These are phyloP conservation scores for Mus spretus DNA, from an alignment of 2,797 vertebrate species.

Conservation along the genomic window DNA sequence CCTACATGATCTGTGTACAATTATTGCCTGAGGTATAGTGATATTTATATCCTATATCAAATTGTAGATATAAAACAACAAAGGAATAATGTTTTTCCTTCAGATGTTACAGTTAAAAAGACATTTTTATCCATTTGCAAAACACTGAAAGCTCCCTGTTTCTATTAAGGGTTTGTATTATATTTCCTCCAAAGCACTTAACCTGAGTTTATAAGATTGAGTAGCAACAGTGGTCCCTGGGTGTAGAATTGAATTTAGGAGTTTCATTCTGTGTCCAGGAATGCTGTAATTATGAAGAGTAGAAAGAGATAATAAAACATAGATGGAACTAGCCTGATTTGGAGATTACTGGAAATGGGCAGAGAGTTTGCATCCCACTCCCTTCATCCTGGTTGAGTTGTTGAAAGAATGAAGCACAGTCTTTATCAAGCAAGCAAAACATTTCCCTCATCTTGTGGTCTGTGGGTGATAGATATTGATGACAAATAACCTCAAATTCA, in stretches of 20 bases:
- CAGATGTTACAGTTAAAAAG: constrained; percentile 8
- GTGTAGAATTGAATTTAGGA: constrained; percentile 74
- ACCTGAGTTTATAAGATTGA: constrained; percentile 59
- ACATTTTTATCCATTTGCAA: constrained; percentile 58
- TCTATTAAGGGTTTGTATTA: constrained; percentile 12
- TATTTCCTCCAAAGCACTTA: constrained; percentile 57
- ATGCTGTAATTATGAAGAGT: constrained; percentile 76
- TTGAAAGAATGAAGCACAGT: constrained; percentile 79
- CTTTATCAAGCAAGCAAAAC: constrained; percentile 79
- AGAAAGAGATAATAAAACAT: constrained; percentile 73
- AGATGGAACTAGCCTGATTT: constrained; percentile 75
- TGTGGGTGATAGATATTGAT: constrained; percentile 48
- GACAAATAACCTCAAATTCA: constrained; percentile 57
- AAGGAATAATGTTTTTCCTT: not conserved
- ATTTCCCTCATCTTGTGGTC: constrained; percentile 76
- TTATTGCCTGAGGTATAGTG: not conserved
- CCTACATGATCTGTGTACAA: not conserved
- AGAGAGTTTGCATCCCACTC: constrained; percentile 79
- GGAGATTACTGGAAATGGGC: constrained; percentile 76
- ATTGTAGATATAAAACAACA: constrained; percentile 51
- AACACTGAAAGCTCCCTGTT: constrained; percentile 61
- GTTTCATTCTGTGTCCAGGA: constrained; percentile 77
- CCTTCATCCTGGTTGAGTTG: constrained; percentile 76
- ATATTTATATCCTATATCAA: constrained; percentile 58
- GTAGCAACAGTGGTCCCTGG: constrained; percentile 40